Base-by-base conservation (phyloP, 1,140 invertebrate species). In the Drosophila simulans region DNA sequence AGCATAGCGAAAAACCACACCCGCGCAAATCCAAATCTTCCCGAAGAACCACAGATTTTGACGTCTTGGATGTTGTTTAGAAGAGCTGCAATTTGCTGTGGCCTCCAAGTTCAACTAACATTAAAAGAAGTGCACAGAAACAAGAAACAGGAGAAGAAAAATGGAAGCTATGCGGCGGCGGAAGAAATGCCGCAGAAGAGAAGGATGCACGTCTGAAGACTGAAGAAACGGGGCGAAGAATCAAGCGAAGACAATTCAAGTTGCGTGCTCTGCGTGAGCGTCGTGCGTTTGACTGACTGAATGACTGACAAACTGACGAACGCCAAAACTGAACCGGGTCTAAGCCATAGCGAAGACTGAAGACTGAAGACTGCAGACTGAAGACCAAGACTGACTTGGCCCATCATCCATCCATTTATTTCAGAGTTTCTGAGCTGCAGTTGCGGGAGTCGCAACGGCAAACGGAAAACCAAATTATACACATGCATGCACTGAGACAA, bases 211-310 rank as follows among this genome's bases (percentile, higher is more conserved):
- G 10, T 5, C 4, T 12, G 64, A 13, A 34, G 48, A 43, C 40
- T 46, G 49, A 22, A 53, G 31, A 31, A 43, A 35, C 11, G 25
- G 42, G 17, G 42, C 22, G 13, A 62, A 66, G 58, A 64, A 40
- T 48, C 45, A 55, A 63, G 53, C 39, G 56, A 82, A 71, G 77
- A 81, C 65, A 90, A 89, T 86, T 85, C 73, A 62, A 90, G 71
- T 83, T 91, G 90, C 90, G 90, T 91, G 90, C 91, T 90, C 83
- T 91, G 90, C 90, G 90, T 91, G 90, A 91, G 90, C 90, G 90
- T 91, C 86, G 84, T 88, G 84, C 84, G 84, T 88, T 89, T 57
- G 54, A 77, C 77, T 60, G 75, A 69, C 80, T 42, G 62, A 60
- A 46, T 53, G 39, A 60, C 56, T 37, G 72, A 56, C 75, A 53